phyloP scores from a whole-genome alignment of 2,797 vertebrate species.

The Neostethus bicornis region DNA sequence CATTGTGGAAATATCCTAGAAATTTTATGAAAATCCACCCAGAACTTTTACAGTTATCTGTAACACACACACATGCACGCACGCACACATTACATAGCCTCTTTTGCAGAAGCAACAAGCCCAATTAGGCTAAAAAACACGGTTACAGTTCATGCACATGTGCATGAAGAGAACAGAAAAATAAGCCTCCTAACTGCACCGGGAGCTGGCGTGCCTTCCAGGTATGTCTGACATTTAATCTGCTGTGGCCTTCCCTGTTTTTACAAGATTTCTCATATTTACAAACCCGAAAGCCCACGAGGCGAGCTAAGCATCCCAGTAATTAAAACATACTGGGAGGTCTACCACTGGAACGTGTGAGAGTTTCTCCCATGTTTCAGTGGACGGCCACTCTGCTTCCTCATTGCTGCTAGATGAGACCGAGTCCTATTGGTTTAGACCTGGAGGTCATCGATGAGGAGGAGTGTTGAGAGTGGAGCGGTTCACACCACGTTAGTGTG shows the following conservation, averaged over 20 bases:
- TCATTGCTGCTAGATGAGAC: conserved; percentile 24
- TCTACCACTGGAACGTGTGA: conserved; percentile 39
- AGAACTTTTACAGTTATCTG: too few relatives aligned
- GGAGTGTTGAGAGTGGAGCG: conserved; percentile 13
- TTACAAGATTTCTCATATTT: conserved; percentile 51
- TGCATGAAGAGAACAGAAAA: conserved; percentile 15
- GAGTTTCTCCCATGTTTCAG: conserved; percentile 46
- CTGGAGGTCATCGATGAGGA: conserved; percentile 1
- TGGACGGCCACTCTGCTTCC: conserved; percentile 25
- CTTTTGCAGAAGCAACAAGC: too few relatives aligned
- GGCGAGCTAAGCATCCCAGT: conserved; percentile 29
- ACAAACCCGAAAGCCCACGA: conserved; percentile 34
- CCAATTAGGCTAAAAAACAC: too few relatives aligned
- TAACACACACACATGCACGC: too few relatives aligned
- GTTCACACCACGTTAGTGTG: conserved; percentile 43
- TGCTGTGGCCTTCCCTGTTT: conserved; percentile 47
- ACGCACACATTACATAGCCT: too few relatives aligned
- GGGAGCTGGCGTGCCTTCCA: conserved; percentile 36
- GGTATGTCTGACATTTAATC: conserved; percentile 58
- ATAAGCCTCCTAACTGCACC: conserved; percentile 19
- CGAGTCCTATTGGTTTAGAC: conserved; percentile 8
- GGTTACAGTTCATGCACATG: conserved; percentile 2
- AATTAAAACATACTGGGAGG: conserved; percentile 61
- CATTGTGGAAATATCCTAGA: too few relatives aligned
- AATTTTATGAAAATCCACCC: too few relatives aligned